Base-by-base conservation (phyloP, 2,797 vertebrate species). In the Fundulus diaphanus region DNA sequence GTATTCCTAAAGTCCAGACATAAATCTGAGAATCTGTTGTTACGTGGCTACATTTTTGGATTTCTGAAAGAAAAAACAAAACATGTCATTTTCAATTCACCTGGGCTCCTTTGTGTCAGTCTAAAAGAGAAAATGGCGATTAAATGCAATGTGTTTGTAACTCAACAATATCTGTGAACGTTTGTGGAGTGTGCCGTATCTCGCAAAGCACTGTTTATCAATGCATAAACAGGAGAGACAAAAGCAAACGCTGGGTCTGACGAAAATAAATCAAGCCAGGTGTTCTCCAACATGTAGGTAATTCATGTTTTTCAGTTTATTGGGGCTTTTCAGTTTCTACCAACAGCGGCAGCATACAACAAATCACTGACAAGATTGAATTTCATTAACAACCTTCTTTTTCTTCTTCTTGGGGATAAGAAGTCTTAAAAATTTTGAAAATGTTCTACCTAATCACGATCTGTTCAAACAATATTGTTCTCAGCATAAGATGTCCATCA, bases 371-470 rank as follows among this genome's bases (percentile, higher is more conserved):
- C 9, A 33, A 49, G 29, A 44, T 68, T 48, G 31, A 49, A 22
- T 1, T 8, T 46, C 15, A 29, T 68, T 20, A 48, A 31, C 54
- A 56, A 27, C 9, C n/a, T 49, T 49, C 3, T 22, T 9, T 22
- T 7, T 48, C n/a, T 68, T 12, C 29, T 48, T 51, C 4, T 35
- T 33, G 1, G 22, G 27, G 44, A 20, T 49, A 48, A 11, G 3
- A 29, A 6, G 27, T 16, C 29, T 68, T 31, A 49, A 46, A 68
- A 48, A 27, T 68, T 48, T 27, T 46, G 20, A 35, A 70, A 75
- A 16, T 44, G 13, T 7, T 33, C 48, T 1, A 71, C 51, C 51
- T 44, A 72, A 51, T 65, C n/a, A 84, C 61, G 68, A 33, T 42
- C 35, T 59, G 33, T 48, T 37, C 33, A 63, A 24, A 63, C 20